A percentile compares a stretch with the other conserved stretches of the same genome.
Conservation (phyloP, 1,140 invertebrate species). For the Hylyphantes graminicola region DNA sequence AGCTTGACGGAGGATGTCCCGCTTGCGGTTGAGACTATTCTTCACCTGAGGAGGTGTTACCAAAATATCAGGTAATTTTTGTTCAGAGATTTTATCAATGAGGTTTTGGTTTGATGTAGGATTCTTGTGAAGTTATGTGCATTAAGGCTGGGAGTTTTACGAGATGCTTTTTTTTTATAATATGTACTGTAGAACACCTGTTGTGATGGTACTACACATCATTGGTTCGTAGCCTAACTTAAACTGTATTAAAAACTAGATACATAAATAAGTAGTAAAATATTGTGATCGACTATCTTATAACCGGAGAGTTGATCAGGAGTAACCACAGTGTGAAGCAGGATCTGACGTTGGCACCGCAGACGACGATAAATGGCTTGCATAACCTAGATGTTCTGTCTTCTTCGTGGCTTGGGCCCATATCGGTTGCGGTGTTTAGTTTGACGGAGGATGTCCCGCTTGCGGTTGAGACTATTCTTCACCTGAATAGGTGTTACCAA, state of each 20-base stretch:
- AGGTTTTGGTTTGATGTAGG: too few species aligned
- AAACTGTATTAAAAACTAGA: too few species aligned
- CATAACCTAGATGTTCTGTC: slow-evolving; percentile 67
- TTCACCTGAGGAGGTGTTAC: slow-evolving; percentile 69
- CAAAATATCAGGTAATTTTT: slow-evolving; percentile 64
- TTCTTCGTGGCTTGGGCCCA: slow-evolving; percentile 69
- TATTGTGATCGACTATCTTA: slow-evolving; percentile 66
- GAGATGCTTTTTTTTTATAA: too few species aligned
- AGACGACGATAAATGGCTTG: slow-evolving; percentile 70
- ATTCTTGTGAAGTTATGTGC: too few species aligned
- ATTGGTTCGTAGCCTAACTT: too few species aligned
- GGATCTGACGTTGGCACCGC: slow-evolving; percentile 69
- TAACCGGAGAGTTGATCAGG: slow-evolving; percentile 59
- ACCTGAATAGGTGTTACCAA: slow-evolving; percentile 69
- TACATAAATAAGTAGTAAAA: too few species aligned
- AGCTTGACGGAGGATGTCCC: slow-evolving; percentile 68
- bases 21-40: slow-evolving; percentile 67
- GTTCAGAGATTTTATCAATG: too few species aligned
- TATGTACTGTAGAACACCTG: too few species aligned
- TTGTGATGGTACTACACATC: too few species aligned
- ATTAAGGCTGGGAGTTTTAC: too few species aligned
- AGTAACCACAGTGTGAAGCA: slow-evolving; percentile 59
- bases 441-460: slow-evolving; percentile 67
- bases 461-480: slow-evolving; percentile 68
- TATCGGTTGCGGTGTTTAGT: slow-evolving; percentile 73